Evolutionary conservation across 1,140 invertebrate species (phyloP), one percentile per base, ranked within the genome.

Genomic region (Elymnias hypermnestra): DNA sequence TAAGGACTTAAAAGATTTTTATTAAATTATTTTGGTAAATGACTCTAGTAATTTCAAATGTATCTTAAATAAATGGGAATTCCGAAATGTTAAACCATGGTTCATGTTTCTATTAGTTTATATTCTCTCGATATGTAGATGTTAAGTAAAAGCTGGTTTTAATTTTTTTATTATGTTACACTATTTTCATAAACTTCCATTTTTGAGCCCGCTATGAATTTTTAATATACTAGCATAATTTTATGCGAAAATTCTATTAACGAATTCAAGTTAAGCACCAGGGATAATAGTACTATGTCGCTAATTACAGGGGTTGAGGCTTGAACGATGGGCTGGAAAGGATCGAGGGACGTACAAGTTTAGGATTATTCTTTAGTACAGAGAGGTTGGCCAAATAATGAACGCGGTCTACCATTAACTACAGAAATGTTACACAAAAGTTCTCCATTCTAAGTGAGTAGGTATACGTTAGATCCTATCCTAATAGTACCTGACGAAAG

Each of bases 281-380:
- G 23, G 42, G 29, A 47, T 47, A 68, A 68, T 62, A 63, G 56
- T 45, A 42, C 47, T 53, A 60, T 60, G 60, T 52, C 37, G 49
- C 60, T 78, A 76, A 78, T 78, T 78, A 63, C 61, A 70, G 61
- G 60, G 63, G 65, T 63, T 55, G 19, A 56, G 57, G 51, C 14
- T 65, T 66, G 51, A 59, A 62, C 48, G 50, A 61, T 59, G 47
- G 12, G 18, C 49, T 38, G 48, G 57, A 50, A 40, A 31, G 42
- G 49, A 46, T 57, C 49, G 14, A 70, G 66, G 66, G 60, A 63
- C 53, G 61, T 62, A 69, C 63, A 74, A 69, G 61, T 74, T 74
- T 58, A 52, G 54, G 66, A 63, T 52, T 46, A 69, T 77, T 73
- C 71, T 69, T 72, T 64, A 43, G 40, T 42, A 63, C 19, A 48